Percentiles rank a stretch among this genome's conserved stretches.
These are phyloP conservation scores for Phytoseiulus persimilis DNA, from an alignment of 2,888 invertebrate species.

Conservation along the genomic window DNA sequence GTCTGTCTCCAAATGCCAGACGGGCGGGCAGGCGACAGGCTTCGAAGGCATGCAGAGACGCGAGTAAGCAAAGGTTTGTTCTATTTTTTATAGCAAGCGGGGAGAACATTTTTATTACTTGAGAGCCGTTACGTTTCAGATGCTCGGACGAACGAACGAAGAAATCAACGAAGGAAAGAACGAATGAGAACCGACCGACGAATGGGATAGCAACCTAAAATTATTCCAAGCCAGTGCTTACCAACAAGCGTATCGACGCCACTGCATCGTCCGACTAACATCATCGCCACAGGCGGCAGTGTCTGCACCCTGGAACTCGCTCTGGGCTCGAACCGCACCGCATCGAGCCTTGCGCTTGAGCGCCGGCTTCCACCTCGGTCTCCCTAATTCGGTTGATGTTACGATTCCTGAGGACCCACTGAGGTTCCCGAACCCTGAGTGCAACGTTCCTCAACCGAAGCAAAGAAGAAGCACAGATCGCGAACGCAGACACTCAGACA, in stretches of 20 bases:
- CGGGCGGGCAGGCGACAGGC: neutral
- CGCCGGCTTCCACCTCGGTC: no score
- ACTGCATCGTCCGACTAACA: neutral
- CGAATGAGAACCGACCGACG: neutral
- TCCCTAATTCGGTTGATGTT: no score
- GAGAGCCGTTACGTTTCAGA: neutral
- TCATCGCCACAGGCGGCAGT: neutral
- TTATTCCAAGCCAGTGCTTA: neutral
- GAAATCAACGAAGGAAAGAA: neutral
- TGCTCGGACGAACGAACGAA: neutral
- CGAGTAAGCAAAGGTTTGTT: conserved; percentile 5
- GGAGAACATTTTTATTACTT: neutral
- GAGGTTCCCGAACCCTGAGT: no score
- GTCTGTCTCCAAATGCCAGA: neutral
- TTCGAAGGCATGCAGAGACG: neutral
- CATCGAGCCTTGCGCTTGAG: neutral
- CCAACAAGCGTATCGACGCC: neutral
- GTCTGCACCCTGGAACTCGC: neutral
- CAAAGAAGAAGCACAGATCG: neutral
- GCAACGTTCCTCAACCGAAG: no score
- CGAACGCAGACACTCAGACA: neutral
- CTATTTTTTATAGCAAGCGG: neutral
- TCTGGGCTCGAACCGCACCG: neutral
- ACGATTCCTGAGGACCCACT: no score
- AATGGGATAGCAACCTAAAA: neutral